Evolutionary conservation across 2,888 invertebrate species (phyloP), one percentile per base, ranked within the genome.

Genomic region (Drosophila koepferae): DNA sequence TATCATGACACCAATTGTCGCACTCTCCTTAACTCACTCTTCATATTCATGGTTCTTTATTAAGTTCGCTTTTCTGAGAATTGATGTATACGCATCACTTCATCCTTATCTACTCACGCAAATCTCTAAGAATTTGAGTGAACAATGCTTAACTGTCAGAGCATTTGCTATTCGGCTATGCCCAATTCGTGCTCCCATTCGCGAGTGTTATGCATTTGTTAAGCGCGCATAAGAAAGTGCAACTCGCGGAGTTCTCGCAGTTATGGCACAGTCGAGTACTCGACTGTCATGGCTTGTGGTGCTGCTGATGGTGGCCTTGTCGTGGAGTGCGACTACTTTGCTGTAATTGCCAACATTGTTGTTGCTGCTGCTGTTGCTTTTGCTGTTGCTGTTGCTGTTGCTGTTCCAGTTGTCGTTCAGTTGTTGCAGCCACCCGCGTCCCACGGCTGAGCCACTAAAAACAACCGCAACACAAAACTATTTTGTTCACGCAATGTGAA

Each of bases 391-490:
- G 59, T 68, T 62, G 58, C 31, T 63, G 58, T 48, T 63, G 56
- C 72, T 63, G 70, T 51, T 70, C 71, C 63, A 66, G 70, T 80
- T 80, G 81, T 73, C 66, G 79, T 64, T 70, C 55, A 59, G 76
- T 63, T n/a, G 56, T 48, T 65, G 43, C 64, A 41, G 40, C 71
- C 80, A 55, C 48, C 61, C 55, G 49, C 63, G 40, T 23, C 59
- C 53, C 76, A 43, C 36, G 48, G 63, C 40, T 54, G 71, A 65
- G 74, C 83, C 74, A 83, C 86, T 80, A 76, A 90, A 89, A 89
- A 74, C 87, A 80, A 90, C 89, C 89, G 75, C 90, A 89, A 89
- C 86, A 89, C 86, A 87, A 86, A 86, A 86, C 90, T 90, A 86
- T 86, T 86, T 86, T 90, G 89, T 86, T 86, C 89, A 86, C 86